These are phyloP conservation scores for Actinia tenebrosa DNA, from an alignment of 64 coral and sea anemone species.

Conservation along the genomic window DNA sequence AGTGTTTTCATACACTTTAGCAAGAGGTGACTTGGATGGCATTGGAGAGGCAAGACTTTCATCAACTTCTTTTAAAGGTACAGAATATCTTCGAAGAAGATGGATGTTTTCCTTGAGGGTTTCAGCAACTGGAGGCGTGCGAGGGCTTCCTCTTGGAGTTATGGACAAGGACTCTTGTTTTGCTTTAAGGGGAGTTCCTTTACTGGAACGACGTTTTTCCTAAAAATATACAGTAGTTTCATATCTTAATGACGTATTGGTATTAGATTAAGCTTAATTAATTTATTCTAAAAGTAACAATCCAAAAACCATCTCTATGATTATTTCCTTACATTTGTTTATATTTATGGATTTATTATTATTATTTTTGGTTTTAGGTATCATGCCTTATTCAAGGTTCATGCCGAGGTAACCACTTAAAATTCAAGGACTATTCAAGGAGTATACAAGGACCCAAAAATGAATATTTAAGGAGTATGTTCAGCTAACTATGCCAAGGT, in stretches of 20 bases:
- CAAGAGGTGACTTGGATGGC: conserved; percentile 41
- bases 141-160: conserved; percentile 60
- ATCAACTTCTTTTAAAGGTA: conserved; percentile 79
- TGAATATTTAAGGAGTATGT: too few relatives aligned
- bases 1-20: background rate
- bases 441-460: too few relatives aligned
- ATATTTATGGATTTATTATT: too few relatives aligned
- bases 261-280: background rate
- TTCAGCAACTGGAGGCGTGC: conserved; percentile 34
- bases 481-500: too few relatives aligned
- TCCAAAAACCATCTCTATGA: too few relatives aligned
- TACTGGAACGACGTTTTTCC: conserved; percentile 31
- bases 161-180: conserved; percentile 29
- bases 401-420: too few relatives aligned
- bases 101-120: conserved; percentile 84
- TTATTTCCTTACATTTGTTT: too few relatives aligned
- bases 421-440: too few relatives aligned
- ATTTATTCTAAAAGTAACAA: background rate
- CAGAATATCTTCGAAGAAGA: conserved; percentile 52
- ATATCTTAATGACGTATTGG: background rate
- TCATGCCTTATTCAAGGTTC: too few relatives aligned
- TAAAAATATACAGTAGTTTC: background rate
- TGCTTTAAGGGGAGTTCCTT: conserved; percentile 25
- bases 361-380: too few relatives aligned
- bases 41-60: conserved; percentile 44